Conservation (phyloP, 2,797 vertebrate genomes). For the Microctenopoma lineatum region DNA sequence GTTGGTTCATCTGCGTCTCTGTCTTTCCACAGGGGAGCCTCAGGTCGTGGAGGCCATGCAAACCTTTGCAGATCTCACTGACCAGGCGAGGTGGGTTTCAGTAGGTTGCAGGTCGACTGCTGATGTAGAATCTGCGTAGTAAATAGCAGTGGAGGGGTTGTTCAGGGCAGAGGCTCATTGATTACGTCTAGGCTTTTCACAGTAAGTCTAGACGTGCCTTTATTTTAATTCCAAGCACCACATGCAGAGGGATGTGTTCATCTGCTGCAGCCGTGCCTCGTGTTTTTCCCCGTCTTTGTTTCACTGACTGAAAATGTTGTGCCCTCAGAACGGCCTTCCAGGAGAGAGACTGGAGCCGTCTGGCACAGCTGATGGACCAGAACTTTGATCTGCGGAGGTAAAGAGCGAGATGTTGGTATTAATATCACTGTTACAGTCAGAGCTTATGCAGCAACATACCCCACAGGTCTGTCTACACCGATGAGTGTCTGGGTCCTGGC, state of each 20-base stretch:
- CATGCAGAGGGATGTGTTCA: background rate
- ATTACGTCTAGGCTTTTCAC: background rate
- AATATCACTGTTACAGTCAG: background rate
- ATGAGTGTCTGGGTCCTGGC: constrained; percentile 84
- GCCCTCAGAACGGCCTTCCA: constrained; percentile 72
- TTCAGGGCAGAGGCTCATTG: background rate
- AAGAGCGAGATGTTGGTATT: background rate
- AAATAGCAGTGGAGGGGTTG: background rate
- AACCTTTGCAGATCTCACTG: constrained; percentile 85
- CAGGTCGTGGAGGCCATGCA: constrained; percentile 85
- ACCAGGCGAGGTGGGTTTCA: constrained; percentile 82
- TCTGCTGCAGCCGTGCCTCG: background rate
- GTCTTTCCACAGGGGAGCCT: constrained; percentile 77
- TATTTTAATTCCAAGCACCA: background rate
- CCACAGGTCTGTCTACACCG: constrained; percentile 84
- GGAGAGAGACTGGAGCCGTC: constrained; percentile 75
- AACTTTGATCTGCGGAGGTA: constrained; percentile 87
- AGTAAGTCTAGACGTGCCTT: background rate
- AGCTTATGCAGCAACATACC: background rate
- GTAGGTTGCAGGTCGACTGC: background rate
- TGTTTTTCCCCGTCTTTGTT: background rate
- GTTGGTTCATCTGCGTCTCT: background rate
- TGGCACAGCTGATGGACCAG: constrained; percentile 86
- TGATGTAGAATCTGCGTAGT: background rate
- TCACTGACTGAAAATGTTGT: constrained; percentile 4